Evolutionary conservation across 2,113 vertebrate species (phyloP), one percentile per base, ranked within the genome.

Genomic region (Prinia subflava): DNA sequence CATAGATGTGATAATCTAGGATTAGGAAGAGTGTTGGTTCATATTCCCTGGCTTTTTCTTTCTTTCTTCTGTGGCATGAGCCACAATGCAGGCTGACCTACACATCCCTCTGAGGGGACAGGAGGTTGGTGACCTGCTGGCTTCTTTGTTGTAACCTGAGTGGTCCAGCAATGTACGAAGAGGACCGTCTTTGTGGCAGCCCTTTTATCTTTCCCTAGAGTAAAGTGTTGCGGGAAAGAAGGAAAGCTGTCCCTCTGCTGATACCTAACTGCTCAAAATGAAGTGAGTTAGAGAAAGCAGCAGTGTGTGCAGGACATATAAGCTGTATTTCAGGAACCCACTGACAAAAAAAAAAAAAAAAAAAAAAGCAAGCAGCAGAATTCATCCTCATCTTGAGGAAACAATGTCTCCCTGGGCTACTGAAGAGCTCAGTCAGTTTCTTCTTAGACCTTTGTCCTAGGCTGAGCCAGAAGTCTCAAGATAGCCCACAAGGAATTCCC

Each of bases 41-140:
- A 0, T 31, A 31, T 42, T 92, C 10, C 3, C 13, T 21, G 16
- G 2, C 1, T 67, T 80, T 90, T 64, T 24, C 11, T 65, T 91
- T 62, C 22, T 41, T 82, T 39, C 18, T 53, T 70, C 28, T 1
- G 1, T 62, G 82, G 55, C 5, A 8, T 5, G 9, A 87, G 9
- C 15, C 9, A 2, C 7, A 31, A 7, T 37, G 28, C 22, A 44
- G 39, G 4, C 25, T 60, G n/a, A 74, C 8, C 9, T 39, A 4
- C 0, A 1, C 0, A 0, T 33, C 8, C 27, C 4, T 53, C 28
- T 59, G 21, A 55, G 15, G 7, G 33, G 6, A 81, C 69, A 60
- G 8, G 27, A 56, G 60, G 35, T n/a, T 6, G 5, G 7, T 24
- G 35, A 18, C 21, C 23, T 35, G 8, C 15, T 35, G 33, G 63